Conservation (phyloP, 2,113 vertebrate species). For the Uria aalge region DNA sequence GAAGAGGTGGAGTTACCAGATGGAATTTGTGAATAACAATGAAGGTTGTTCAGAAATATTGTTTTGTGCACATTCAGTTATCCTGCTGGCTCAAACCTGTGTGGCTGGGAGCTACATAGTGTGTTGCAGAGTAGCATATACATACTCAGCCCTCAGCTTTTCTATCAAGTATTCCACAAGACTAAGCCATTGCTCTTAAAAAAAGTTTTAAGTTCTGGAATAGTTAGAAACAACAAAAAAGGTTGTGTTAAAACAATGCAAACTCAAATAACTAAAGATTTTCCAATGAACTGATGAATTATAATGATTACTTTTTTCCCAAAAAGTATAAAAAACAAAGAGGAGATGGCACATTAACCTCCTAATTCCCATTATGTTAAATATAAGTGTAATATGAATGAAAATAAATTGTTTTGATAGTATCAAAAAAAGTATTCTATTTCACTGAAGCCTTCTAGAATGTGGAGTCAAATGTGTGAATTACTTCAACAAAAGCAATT, state of each 20-base stretch:
- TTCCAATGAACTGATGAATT: background rate
- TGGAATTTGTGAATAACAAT: background rate
- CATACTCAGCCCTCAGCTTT: background rate
- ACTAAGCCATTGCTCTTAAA: background rate
- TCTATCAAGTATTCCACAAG: background rate
- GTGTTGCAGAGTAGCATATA: background rate
- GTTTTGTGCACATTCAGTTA: background rate
- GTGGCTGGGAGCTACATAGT: background rate
- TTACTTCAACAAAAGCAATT: background rate
- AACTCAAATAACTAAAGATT: background rate
- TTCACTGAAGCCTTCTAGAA: background rate
- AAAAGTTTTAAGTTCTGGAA: background rate
- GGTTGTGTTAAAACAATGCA: background rate
- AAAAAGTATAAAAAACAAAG: background rate
- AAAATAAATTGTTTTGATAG: background rate
- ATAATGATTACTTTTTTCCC: background rate
- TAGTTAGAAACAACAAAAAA: background rate
- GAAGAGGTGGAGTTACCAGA: background rate
- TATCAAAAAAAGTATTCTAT: background rate
- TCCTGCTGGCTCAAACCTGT: background rate
- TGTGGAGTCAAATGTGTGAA: background rate
- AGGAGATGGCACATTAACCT: background rate
- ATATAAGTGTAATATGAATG: background rate
- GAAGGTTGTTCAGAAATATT: background rate
- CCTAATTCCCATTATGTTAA: background rate